These are phyloP conservation scores for Danaus melanippus DNA, from an alignment of 1,140 invertebrate species.

Conservation along the genomic window DNA sequence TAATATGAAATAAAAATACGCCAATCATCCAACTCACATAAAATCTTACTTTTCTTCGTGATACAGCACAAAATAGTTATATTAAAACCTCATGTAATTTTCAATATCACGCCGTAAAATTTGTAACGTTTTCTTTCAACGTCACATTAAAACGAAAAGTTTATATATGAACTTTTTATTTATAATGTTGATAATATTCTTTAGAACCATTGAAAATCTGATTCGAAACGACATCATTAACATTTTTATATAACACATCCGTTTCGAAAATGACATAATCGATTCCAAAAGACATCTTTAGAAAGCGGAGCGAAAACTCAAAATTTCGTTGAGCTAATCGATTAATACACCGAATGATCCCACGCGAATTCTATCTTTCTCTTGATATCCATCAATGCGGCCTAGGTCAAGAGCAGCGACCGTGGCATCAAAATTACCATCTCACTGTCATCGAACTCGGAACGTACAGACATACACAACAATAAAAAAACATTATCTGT, in stretches of 20 bases:
- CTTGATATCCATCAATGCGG: constrained; percentile 33
- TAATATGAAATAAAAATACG: too few relatives aligned
- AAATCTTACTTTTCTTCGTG: too few relatives aligned
- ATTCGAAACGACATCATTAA: constrained; percentile 5
- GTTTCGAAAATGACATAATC: constrained; percentile 26
- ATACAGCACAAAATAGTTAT: too few relatives aligned
- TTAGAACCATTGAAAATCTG: constrained; percentile 3
- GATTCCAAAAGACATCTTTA: constrained; percentile 23
- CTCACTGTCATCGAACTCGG: constrained; percentile 46
- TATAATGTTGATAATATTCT: too few relatives aligned
- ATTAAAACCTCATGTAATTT: too few relatives aligned
- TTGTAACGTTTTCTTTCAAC: too few relatives aligned
- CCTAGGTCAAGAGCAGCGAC: constrained; percentile 57
- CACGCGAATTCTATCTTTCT: constrained; percentile 17
- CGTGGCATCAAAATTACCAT: constrained; percentile 49
- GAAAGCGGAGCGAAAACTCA: constrained; percentile 29
- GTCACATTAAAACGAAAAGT: too few relatives aligned
- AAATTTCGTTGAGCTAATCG: constrained; percentile 23
- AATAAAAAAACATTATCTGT: background rate
- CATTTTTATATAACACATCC: constrained; percentile 21
- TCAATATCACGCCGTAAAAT: too few relatives aligned
- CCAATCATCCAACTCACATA: too few relatives aligned
- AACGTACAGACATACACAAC: constrained; percentile 12
- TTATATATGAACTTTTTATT: too few relatives aligned
- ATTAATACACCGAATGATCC: constrained; percentile 29